Percentiles rank a stretch among this genome's conserved stretches.
Conservation (phyloP, 2,888 invertebrate genomes). For the Frankliniella fusca region DNA sequence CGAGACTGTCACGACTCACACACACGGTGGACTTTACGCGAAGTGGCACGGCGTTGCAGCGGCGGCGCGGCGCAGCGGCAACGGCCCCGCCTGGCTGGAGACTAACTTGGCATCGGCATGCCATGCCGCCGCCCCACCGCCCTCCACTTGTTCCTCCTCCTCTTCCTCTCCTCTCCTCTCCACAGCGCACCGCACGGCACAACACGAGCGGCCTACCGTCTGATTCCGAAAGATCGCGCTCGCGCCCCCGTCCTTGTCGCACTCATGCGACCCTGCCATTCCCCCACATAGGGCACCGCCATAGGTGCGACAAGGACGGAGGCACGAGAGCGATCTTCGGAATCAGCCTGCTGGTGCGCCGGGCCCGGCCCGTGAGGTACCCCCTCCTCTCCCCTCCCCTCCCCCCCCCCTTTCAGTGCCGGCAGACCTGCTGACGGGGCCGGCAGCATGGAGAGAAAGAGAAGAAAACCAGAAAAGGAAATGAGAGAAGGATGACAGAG, state of each 20-base stretch:
- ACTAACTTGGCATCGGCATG: not conserved
- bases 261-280: too few species aligned
- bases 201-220: not conserved
- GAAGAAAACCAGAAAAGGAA: not conserved
- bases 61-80: not conserved
- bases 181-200: not conserved
- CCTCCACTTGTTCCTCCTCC: not conserved
- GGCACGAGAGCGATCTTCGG: too few species aligned
- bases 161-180: not conserved
- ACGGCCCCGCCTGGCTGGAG: not conserved
- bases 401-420: not conserved
- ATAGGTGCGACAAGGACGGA: too few species aligned
- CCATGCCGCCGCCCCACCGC: not conserved
- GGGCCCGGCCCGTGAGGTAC: not conserved
- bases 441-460: not conserved
- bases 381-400: conserved; percentile 5
- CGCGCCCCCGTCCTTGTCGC: too few species aligned
- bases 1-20: too few species aligned
- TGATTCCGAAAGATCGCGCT: too few species aligned
- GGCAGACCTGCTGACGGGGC: conserved; percentile 3
- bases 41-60: not conserved
- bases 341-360: too few species aligned
- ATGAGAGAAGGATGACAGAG: not conserved
- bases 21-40: not conserved
- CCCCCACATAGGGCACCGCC: too few species aligned